Base-by-base conservation (phyloP, 53 echinoderm and acorn worm genomes). In the Pentamera pediparva region DNA sequence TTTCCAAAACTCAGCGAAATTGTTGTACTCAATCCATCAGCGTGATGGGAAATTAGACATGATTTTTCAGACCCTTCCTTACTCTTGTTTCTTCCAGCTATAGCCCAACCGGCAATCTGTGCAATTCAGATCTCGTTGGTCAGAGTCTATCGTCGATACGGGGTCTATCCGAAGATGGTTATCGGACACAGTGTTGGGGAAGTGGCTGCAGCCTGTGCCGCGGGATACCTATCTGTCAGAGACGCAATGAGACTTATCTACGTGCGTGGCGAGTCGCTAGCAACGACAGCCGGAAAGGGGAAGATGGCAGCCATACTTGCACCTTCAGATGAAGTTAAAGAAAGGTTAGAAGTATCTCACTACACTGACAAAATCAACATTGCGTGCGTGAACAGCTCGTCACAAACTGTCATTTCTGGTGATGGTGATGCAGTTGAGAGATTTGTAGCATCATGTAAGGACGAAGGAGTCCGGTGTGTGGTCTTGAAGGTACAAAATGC, bases 121-220 rank as follows among this genome's bases (percentile, higher is more conserved):
- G 64, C 75, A 2, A 49, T 82, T 20, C 82, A 82, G 58, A 82
- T 82, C 26, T 50, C 51, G 13, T 63, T 82, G 26, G 82, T 51
- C 1, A 64, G 54, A 25, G 60, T 82, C 1, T 82, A 75, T 53
- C 50, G 56, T 7, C 39, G 48, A 10, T 33, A 33, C 27, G 75
- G 82, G 18, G 22, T 82, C 17, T 15, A 26, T 19, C 82, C 82
- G 4, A 39, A 57, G 13, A 75, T 43, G 0, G 56, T 82, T 4
- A 63, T 82, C 6, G 82, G 82, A 28, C 82, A 82, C 24, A 77
- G 77, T 28, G 77, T 77, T 6, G 77, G 77, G 19, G 77, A 77
- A 47, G 77, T 77, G 15, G 82, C 82, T 4, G 82, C 82, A 32
- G 82, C 75, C 13, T 82, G 33, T 32, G 49, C 35, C 13, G 82